Conservation (phyloP, 2,113 vertebrate species). For the Melanocharis versteri region DNA sequence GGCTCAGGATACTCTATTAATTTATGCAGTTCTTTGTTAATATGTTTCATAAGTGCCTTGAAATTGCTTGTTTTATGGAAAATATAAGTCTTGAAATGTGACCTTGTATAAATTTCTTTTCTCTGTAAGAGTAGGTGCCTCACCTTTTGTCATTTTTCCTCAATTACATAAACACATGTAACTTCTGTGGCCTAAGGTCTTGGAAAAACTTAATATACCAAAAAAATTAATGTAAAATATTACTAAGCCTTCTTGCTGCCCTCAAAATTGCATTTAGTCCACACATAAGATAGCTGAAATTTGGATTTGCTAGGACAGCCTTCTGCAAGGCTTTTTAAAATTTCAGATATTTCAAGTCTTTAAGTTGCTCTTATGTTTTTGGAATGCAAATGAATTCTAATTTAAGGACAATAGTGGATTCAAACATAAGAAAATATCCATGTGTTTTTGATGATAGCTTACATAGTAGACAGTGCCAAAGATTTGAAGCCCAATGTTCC, state of each 20-base stretch:
- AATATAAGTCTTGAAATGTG: background rate
- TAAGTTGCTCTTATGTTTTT: background rate
- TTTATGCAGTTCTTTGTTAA: constrained; percentile 13
- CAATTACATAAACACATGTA: background rate
- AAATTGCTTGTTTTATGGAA: constrained; percentile 12
- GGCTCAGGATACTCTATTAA: background rate
- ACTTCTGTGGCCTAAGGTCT: background rate
- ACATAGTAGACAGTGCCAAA: background rate
- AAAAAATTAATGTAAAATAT: background rate
- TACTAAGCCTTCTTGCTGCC: background rate
- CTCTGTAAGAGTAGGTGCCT: background rate
- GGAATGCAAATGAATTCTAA: background rate
- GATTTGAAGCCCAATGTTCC: background rate
- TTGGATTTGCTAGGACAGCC: background rate
- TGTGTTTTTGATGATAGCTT: background rate
- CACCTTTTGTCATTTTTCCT: background rate
- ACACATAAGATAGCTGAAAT: background rate
- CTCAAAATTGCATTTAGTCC: background rate
- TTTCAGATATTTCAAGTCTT: background rate
- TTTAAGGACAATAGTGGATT: background rate
- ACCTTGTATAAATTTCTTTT: background rate
- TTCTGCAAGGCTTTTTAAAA: background rate
- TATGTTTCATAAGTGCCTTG: background rate
- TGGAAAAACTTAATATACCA: background rate
- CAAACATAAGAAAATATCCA: background rate